These are phyloP conservation scores for Brachypteracias leptosomus DNA, from an alignment of 2,113 vertebrate genomes.

Conservation along the genomic window DNA sequence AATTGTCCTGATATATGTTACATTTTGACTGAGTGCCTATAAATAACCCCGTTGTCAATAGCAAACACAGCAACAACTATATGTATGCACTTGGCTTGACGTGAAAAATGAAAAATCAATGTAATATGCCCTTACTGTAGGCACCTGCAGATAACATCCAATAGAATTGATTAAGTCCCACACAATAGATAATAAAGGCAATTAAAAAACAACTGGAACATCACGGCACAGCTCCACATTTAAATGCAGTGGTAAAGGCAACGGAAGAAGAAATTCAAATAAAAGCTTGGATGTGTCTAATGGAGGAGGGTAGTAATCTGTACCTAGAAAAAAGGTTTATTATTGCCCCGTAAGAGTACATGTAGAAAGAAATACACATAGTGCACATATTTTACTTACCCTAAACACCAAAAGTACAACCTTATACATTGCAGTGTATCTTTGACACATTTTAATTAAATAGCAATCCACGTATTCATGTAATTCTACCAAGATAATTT, in stretches of 20 bases:
- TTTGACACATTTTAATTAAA: slow-evolving; percentile 16
- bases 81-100: background rate
- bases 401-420: background rate
- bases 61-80: background rate
- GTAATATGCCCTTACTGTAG: slow-evolving; percentile 13
- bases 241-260: background rate
- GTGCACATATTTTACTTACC: background rate
- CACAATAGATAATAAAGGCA: slow-evolving; percentile 35
- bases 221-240: background rate
- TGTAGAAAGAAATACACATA: background rate
- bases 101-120: slow-evolving; percentile 64
- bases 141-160: slow-evolving; percentile 26
- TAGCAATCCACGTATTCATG: background rate
- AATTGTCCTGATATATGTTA: background rate
- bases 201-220: slow-evolving; percentile 15
- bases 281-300: background rate
- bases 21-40: background rate
- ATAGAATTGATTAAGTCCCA: slow-evolving; percentile 13
- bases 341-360: background rate
- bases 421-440: background rate
- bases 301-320: background rate
- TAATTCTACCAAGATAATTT: background rate
- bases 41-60: slow-evolving; percentile 9
- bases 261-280: background rate
- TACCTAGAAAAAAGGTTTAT: background rate